Percentiles rank a stretch among this genome's conserved stretches.
Evolutionary conservation across 1,140 invertebrate species (phyloP).

Genomic region (Physella acuta): DNA sequence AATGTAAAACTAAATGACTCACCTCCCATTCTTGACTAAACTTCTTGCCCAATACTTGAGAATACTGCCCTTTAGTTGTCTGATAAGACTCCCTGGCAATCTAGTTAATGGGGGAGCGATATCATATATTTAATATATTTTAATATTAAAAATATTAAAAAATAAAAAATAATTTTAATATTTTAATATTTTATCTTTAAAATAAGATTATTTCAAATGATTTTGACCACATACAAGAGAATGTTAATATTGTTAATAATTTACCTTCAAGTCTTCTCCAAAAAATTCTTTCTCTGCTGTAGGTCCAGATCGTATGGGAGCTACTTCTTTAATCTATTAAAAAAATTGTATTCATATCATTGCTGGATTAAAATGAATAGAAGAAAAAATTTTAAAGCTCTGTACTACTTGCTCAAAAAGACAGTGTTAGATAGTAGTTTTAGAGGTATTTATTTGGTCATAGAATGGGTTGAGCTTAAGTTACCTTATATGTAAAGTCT

Average conservation of each 20-base stretch:
- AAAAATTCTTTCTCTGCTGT: constrained; percentile 74
- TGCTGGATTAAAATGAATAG: constrained; percentile 2
- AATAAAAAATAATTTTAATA: too few species aligned
- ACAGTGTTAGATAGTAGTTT: background rate
- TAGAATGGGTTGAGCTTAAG: too few species aligned
- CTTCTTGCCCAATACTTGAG: constrained; percentile 28
- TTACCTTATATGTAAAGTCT: too few species aligned
- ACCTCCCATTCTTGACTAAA: constrained; percentile 35
- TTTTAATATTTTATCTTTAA: too few species aligned
- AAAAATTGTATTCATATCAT: constrained; percentile 22
- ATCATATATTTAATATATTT: too few species aligned
- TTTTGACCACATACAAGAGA: background rate
- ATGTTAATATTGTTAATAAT: background rate
- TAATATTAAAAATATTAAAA: too few species aligned
- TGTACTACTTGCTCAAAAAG: background rate
- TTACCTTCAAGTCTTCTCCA: constrained; percentile 75
- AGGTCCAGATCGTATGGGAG: constrained; percentile 75
- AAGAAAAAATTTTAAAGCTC: background rate
- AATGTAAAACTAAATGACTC: too few species aligned
- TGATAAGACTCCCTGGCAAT: constrained; percentile 45
- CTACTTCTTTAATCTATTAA: constrained; percentile 82
- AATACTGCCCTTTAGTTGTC: constrained; percentile 42
- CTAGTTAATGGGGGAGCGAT: too few species aligned
- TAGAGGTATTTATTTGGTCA: too few species aligned
- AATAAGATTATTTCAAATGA: background rate